Percentiles rank a stretch among this genome's conserved stretches.
These are phyloP conservation scores for Zingel zingel DNA, from an alignment of 2,113 vertebrate genomes.

Conservation along the genomic window DNA sequence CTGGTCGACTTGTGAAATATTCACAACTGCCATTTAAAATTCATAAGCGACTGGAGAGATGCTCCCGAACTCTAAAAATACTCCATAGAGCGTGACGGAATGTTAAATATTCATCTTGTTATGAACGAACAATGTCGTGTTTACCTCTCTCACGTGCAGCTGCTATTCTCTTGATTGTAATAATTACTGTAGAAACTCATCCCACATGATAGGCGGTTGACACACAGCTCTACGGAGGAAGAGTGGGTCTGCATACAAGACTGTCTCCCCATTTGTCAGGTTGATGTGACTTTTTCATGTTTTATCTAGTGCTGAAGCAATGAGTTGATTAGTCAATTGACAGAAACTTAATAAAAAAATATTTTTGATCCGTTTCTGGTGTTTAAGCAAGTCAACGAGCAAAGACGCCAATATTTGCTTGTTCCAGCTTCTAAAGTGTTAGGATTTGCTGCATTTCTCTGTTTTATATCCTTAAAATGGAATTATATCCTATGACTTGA, in stretches of 20 bases:
- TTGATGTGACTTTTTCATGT: not conserved
- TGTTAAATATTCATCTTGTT: conserved; percentile 78
- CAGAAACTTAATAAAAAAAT: not conserved
- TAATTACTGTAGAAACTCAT: conserved; percentile 16
- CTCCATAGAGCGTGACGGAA: conserved; percentile 41
- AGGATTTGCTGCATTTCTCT: not conserved
- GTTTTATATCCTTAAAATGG: not conserved
- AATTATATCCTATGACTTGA: not conserved
- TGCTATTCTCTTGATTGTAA: conserved; percentile 31
- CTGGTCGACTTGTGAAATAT: conserved; percentile 75
- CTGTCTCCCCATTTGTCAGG: not conserved
- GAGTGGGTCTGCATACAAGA: not conserved
- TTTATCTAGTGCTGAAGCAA: not conserved
- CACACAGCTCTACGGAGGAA: conserved; percentile 6
- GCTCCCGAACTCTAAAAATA: conserved; percentile 76
- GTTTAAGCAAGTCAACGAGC: not conserved
- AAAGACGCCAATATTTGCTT: not conserved
- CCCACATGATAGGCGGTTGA: not conserved
- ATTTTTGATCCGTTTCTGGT: not conserved
- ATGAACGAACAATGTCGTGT: conserved; percentile 43
- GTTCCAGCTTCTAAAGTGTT: not conserved
- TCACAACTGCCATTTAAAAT: conserved; percentile 74
- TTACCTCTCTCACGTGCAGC: conserved; percentile 46
- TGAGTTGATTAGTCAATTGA: not conserved
- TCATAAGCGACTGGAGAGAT: conserved; percentile 59